Percentiles rank a stretch among this genome's conserved stretches.
Evolutionary conservation across 2,797 vertebrate species (phyloP).

Genomic region (Bradypodion ventrale): DNA sequence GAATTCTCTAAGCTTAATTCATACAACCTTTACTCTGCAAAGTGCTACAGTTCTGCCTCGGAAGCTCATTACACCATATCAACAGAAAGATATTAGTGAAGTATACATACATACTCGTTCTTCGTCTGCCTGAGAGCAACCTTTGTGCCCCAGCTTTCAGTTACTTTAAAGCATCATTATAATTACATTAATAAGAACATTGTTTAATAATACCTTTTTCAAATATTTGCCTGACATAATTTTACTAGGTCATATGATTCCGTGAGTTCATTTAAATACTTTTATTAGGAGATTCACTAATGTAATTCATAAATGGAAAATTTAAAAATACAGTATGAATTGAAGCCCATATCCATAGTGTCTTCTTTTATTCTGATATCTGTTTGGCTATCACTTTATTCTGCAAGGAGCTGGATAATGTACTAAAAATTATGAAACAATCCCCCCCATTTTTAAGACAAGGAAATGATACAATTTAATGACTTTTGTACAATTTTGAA

Average conservation of each 20-base stretch:
- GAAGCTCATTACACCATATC: not conserved
- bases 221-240: constrained; percentile 31
- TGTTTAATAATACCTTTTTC: constrained; percentile 17
- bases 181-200: constrained; percentile 13
- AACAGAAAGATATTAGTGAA: not conserved
- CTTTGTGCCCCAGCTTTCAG: not conserved
- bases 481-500: not conserved
- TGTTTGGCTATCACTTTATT: constrained; percentile 3
- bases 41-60: not conserved
- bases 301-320: constrained; percentile 15
- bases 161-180: not conserved
- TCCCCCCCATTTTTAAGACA: not conserved
- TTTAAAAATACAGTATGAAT: constrained; percentile 21
- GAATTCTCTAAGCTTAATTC: constrained; percentile 17
- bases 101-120: constrained; percentile 6
- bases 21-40: constrained; percentile 8
- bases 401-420: constrained; percentile 7
- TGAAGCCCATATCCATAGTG: not conserved
- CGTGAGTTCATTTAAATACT: constrained; percentile 25
- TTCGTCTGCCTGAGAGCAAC: constrained; percentile 7
- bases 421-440: not conserved
- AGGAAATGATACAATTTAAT: not conserved
- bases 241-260: constrained; percentile 30
- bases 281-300: constrained; percentile 24
- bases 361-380: not conserved